Evolutionary conservation across 2,888 invertebrate genomes (phyloP), one percentile per base, ranked within the genome.

Genomic region (Mesorhabditis belari): DNA sequence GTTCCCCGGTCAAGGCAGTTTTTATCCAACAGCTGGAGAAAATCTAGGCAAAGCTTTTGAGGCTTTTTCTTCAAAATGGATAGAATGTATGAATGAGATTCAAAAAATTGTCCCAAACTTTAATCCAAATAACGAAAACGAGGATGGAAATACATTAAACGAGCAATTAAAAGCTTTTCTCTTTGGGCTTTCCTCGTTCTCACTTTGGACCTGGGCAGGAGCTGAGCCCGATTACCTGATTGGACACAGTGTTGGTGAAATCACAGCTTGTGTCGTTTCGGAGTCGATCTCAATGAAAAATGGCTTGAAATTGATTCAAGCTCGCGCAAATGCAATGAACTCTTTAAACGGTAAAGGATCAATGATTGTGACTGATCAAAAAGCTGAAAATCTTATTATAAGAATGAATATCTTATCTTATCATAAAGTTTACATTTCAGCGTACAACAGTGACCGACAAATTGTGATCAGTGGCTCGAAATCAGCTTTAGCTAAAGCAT

Each of bases 1-100:
- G 63, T 64, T 74, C 29, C 60, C 69, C 5, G 75, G 75, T 5
- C 75, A 75, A 64, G 75, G 75, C n/a, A 63, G 67, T 0, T 72
- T 73, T 49, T 73, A 71, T 51, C 64, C 66, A 35, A 35, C 12
- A 9, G 44, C 44, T n/a, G 44, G 44, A 9, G 44, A 17, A 9
- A n/a, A 9, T n/a, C n/a, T 35, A 9, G 12, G 12, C 12, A 35
- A 35, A n/a, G n/a, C 44, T n/a, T 35, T 35, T n/a, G 44, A 35
- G 44, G 44, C 44, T 9, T 35, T 35, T n/a, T 17, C 12, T n/a
- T 17, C 44, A 9, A n/a, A 9, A 9, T 35, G 44, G 44, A 17
- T n/a, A 35, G 44, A 35, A 35, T 9, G 12, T n/a, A n/a, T 49
- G 61, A n/a, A 50, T 57, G 0, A 62, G 60, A 6, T 60, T 73